These are phyloP conservation scores for Drosophila siamana DNA, from an alignment of 2,888 invertebrate species.

Conservation along the genomic window DNA sequence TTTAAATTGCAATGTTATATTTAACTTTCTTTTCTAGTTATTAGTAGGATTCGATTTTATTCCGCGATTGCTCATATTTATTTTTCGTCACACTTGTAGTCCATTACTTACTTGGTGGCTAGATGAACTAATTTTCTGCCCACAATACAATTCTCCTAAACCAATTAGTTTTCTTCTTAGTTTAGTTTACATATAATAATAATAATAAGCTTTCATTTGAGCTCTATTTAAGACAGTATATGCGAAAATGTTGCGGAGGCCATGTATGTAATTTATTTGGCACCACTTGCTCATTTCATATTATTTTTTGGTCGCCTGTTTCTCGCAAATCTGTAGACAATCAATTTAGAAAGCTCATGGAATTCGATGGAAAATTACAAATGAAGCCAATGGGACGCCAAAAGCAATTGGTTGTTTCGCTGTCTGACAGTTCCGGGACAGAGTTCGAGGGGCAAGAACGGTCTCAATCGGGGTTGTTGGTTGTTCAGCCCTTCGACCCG, in stretches of 20 bases:
- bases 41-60: background rate
- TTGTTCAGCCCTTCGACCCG: slow-evolving; percentile 2
- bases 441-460: background rate
- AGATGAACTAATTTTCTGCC: too few relatives aligned
- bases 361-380: slow-evolving; percentile 47
- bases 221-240: background rate
- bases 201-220: slow-evolving; percentile 10
- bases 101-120: slow-evolving; percentile 9
- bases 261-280: slow-evolving; percentile 42
- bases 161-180: slow-evolving; percentile 24
- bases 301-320: slow-evolving; percentile 10
- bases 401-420: slow-evolving; percentile 36
- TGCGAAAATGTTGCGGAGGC: background rate
- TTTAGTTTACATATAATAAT: slow-evolving; percentile 13
- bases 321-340: slow-evolving; percentile 31
- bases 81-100: too few relatives aligned
- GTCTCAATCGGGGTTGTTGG: background rate
- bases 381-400: slow-evolving; percentile 53
- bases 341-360: slow-evolving; percentile 27
- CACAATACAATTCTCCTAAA: slow-evolving; percentile 15
- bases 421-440: slow-evolving; percentile 3
- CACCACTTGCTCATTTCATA: slow-evolving; percentile 26
- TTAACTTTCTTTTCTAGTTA: background rate
- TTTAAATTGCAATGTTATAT: background rate
- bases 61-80: background rate